Percentiles rank a stretch among this genome's conserved stretches.
These are phyloP conservation scores for Setipinna tenuifilis DNA, from an alignment of 2,797 vertebrate genomes.

Conservation along the genomic window DNA sequence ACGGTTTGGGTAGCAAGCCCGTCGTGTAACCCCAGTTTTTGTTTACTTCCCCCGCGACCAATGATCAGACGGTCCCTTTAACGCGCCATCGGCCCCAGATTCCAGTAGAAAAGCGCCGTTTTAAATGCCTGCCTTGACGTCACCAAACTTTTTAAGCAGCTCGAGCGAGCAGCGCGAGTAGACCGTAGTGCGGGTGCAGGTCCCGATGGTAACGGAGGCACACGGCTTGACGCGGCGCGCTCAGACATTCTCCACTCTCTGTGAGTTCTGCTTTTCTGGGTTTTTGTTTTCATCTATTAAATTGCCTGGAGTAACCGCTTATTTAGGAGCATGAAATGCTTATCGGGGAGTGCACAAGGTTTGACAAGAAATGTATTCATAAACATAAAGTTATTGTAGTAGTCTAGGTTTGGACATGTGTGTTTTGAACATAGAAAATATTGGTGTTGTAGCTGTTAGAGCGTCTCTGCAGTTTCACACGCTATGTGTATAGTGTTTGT, in stretches of 20 bases:
- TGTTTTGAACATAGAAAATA: background rate
- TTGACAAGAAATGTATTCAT: background rate
- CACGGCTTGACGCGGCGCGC: conserved; percentile 3
- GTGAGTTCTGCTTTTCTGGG: conserved; percentile 41
- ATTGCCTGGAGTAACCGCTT: background rate
- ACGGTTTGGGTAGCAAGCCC: background rate
- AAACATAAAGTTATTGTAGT: background rate
- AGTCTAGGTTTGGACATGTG: background rate
- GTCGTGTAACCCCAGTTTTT: background rate
- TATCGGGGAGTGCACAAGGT: background rate
- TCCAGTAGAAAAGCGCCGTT: conserved; percentile 46
- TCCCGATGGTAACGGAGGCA: conserved; percentile 40
- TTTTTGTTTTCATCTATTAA: background rate
- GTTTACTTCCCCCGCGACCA: background rate
- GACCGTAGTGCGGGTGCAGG: conserved; percentile 13
- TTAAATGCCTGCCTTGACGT: conserved; percentile 54
- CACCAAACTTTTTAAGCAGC: conserved; percentile 56
- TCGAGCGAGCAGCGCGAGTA: conserved; percentile 32
- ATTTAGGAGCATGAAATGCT: background rate
- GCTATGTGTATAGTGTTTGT: background rate
- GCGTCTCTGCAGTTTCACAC: background rate
- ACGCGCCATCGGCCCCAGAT: background rate
- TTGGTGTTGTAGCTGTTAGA: background rate
- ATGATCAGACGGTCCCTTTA: conserved; percentile 44
- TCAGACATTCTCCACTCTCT: background rate